A percentile compares a stretch with the other conserved stretches of the same genome.
Evolutionary conservation across 1,140 invertebrate species (phyloP).

Genomic region (Pseudobourletiella spinata): DNA sequence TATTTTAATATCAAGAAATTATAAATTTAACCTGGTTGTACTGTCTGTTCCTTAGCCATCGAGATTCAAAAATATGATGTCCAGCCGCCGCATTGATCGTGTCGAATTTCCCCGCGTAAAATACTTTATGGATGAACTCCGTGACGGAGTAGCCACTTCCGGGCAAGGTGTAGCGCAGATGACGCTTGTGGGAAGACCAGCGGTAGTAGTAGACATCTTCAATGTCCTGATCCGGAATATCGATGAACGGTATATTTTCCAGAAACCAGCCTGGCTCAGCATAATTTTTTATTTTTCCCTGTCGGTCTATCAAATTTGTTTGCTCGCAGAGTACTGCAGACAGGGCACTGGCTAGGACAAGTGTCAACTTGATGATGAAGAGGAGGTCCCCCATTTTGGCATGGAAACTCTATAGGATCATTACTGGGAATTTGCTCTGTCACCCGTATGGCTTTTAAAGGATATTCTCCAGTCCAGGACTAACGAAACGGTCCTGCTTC

Average conservation of each 20-base stretch:
- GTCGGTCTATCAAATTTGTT: constrained; percentile 21
- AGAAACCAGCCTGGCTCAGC: constrained; percentile 28
- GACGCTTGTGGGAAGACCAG: constrained; percentile 26
- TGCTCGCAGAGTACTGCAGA: too few relatives aligned
- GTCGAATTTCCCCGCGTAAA: constrained; percentile 28
- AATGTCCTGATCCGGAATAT: constrained; percentile 27
- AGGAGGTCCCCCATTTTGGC: too few relatives aligned
- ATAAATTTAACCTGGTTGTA: constrained; percentile 15
- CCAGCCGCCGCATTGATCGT: constrained; percentile 33
- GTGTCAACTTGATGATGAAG: too few relatives aligned
- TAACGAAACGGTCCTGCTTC: too few relatives aligned
- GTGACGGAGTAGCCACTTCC: constrained; percentile 30
- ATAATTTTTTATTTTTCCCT: constrained; percentile 19
- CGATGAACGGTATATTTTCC: constrained; percentile 33
- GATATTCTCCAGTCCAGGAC: too few relatives aligned
- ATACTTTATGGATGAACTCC: constrained; percentile 30
- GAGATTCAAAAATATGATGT: constrained; percentile 32
- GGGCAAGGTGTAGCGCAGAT: constrained; percentile 28
- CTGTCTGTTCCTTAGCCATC: constrained; percentile 23
- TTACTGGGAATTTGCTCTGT: too few relatives aligned
- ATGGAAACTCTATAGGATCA: too few relatives aligned
- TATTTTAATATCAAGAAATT: not conserved
- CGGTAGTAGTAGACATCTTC: constrained; percentile 34
- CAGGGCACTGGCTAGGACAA: too few relatives aligned
- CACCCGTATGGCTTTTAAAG: too few relatives aligned